Evolutionary conservation across 2,888 invertebrate species (phyloP).

Genomic region (Tetragnatha montana): DNA sequence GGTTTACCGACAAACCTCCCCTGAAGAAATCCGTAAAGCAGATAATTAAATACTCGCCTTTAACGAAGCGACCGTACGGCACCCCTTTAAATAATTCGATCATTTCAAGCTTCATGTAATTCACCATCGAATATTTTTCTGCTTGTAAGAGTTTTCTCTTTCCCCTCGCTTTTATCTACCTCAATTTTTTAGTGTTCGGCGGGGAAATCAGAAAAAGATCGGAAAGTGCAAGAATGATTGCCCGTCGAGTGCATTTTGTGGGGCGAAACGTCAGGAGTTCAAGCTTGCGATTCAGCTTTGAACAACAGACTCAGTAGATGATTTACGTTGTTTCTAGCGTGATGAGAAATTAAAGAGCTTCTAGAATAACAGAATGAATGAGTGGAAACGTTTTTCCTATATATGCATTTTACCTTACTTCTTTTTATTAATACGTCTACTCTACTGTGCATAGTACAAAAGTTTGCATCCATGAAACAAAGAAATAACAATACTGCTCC

Average conservation of each 20-base stretch:
- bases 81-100: conserved; percentile 63
- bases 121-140: conserved; percentile 49
- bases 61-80: conserved; percentile 36
- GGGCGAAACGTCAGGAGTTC: too few relatives aligned
- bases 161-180: conserved; percentile 29
- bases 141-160: conserved; percentile 15
- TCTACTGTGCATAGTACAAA: too few relatives aligned
- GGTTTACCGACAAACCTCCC: conserved; percentile 50
- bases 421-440: too few relatives aligned
- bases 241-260: background rate
- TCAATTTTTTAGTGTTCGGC: conserved; percentile 10
- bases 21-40: conserved; percentile 61
- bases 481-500: too few relatives aligned
- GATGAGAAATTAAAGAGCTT: too few relatives aligned
- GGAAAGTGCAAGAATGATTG: conserved; percentile 18
- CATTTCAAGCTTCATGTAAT: conserved; percentile 64
- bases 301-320: too few relatives aligned
- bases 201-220: conserved; percentile 26
- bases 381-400: too few relatives aligned
- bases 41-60: conserved; percentile 60
- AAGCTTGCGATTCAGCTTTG: too few relatives aligned
- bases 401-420: too few relatives aligned
- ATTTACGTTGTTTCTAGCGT: too few relatives aligned
- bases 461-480: too few relatives aligned
- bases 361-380: too few relatives aligned